Evolutionary conservation across 2,888 invertebrate genomes (phyloP).

Genomic region (Agrochola lychnidis): DNA sequence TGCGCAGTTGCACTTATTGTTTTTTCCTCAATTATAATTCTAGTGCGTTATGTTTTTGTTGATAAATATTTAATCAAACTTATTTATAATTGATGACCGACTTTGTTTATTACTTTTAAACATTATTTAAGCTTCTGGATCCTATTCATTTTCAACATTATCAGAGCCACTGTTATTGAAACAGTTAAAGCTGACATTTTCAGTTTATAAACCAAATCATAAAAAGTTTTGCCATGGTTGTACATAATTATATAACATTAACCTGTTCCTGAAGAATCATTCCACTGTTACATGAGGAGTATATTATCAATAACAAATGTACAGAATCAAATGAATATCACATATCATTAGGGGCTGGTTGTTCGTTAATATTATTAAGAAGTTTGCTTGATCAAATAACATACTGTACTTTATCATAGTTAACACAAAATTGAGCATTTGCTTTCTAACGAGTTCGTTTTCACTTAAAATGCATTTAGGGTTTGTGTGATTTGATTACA

Average conservation of each 20-base stretch:
- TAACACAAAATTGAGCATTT: constrained; percentile 34
- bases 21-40: constrained; percentile 40
- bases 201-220: not conserved
- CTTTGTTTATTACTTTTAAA: not conserved
- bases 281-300: constrained; percentile 2
- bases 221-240: not conserved
- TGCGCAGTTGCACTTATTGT: constrained; percentile 13
- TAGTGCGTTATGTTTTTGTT: constrained; percentile 8
- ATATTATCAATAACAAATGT: constrained; percentile 22
- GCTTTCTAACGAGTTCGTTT: constrained; percentile 26
- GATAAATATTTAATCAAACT: not conserved
- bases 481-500: constrained; percentile 32
- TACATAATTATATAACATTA: constrained; percentile 26
- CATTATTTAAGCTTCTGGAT: not conserved
- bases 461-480: constrained; percentile 42
- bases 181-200: not conserved
- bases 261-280: constrained; percentile 1
- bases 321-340: constrained; percentile 15
- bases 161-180: not conserved
- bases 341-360: constrained; percentile 21
- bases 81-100: not conserved
- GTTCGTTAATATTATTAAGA: constrained; percentile 13
- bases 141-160: not conserved
- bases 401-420: constrained; percentile 25
- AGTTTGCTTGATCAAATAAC: constrained; percentile 36